Base-by-base conservation (phyloP, 2,888 invertebrate species). In the Eupithecia abbreviata region DNA sequence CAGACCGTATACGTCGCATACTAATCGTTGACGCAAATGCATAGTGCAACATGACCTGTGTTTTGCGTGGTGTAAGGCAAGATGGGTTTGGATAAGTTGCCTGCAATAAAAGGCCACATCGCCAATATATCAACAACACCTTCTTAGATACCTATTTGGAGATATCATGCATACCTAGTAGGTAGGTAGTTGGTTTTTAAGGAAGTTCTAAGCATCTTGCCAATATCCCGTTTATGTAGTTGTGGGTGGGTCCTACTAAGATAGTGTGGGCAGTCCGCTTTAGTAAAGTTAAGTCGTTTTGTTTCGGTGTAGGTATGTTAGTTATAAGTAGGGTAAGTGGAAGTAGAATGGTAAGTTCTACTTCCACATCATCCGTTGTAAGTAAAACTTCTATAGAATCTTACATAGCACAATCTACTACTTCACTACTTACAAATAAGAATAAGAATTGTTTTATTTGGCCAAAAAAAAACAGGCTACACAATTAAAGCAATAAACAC, bases 1-100 rank as follows among this genome's bases (percentile, higher is more conserved):
- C 58, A 67, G 51, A 58, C 55, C 55, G n/a, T n/a, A 66, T 66
- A 15, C 58, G 45, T 69, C 55, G 76, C 72, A 72, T 76, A 76
- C 72, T 72, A 70, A 76, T 72, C 66, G 66, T 42, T 66, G 66
- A 66, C 6, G 66, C 66, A 18, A 66, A 66, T 30, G 66, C 6
- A 42, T 9, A 41, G 15, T 42, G 66, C 41, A 66, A 66, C 66
- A 66, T 66, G 66, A 30, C 66, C 18, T 62, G 30, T 62, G 58
- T 58, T 58, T n/a, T 10, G 30, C 62, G 10, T 62, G 18, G 62
- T 62, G 30, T 62, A 62, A 30, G 30, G 30, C 30, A 4, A 10
- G 4, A 62, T 62, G 4, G 62, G 62, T 30, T 62, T 62, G 3
- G 62, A 0, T 62, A 30, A 30, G 58, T 58, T 58, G 58, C 58